Conservation (phyloP, 2,113 vertebrate genomes). For the Scopus umbretta region DNA sequence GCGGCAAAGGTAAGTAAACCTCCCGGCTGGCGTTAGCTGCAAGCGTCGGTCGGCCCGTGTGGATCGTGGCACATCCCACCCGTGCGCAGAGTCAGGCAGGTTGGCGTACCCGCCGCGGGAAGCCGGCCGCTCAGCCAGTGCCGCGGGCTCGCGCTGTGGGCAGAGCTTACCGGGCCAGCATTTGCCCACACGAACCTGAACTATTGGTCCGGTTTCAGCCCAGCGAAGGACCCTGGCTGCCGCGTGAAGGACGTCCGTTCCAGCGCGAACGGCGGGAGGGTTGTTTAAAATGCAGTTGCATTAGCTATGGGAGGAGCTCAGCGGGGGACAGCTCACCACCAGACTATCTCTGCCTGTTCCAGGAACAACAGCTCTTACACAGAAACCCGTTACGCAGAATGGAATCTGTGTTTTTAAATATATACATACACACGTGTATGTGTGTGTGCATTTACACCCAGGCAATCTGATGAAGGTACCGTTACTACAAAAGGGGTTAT, state of each 20-base stretch:
- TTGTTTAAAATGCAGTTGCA: neutral
- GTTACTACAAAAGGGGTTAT: neutral
- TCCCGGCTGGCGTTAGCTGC: neutral
- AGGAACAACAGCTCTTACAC: neutral
- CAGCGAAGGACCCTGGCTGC: neutral
- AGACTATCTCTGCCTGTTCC: neutral
- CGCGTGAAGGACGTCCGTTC: neutral
- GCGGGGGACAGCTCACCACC: neutral
- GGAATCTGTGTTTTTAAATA: neutral
- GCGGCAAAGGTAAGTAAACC: neutral
- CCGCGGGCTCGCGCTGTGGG: neutral
- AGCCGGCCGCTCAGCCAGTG: neutral
- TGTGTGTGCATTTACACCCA: neutral
- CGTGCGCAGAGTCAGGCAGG: neutral
- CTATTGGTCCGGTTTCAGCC: neutral
- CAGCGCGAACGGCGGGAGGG: neutral
- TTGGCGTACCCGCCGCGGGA: too few relatives aligned
- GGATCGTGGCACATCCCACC: neutral
- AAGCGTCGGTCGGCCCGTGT: rapidly evolving
- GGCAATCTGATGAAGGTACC: neutral
- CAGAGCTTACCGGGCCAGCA: neutral
- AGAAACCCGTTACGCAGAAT: neutral
- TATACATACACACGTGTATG: neutral
- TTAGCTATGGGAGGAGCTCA: neutral
- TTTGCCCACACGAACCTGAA: neutral